Percentiles rank a stretch among this genome's conserved stretches.
phyloP scores from a whole-genome alignment of 2,113 vertebrate genomes.

The Sorex araneus region DNA sequence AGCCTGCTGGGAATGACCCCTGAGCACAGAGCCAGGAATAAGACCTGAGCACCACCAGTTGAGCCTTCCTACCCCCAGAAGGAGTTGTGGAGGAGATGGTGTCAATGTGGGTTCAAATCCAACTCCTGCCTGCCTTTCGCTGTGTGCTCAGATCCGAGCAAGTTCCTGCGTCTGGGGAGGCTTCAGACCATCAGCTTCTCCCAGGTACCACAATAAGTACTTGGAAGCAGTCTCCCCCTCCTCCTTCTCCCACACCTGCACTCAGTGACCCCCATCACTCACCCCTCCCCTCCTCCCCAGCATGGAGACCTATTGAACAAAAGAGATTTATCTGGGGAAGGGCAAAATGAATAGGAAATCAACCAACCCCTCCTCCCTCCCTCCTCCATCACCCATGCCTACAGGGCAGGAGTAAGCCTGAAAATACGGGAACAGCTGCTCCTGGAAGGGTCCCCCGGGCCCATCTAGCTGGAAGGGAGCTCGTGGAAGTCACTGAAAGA shows the following conservation, averaged over 20 bases:
- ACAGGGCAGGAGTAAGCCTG: neutral
- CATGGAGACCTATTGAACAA: neutral
- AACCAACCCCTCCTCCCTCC: neutral
- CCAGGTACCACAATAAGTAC: neutral
- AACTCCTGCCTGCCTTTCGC: neutral
- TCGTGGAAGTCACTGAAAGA: slow-evolving; percentile 15
- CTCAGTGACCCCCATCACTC: neutral
- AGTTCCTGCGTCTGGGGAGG: neutral
- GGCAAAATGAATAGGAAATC: neutral
- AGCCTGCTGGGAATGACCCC: too few relatives aligned
- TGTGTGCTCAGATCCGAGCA: neutral
- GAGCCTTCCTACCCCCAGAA: too few relatives aligned
- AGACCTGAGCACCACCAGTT: too few relatives aligned
- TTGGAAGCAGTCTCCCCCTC: too few relatives aligned
- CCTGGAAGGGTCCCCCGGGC: neutral
- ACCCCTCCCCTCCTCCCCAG: too few relatives aligned
- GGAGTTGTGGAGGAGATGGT: neutral
- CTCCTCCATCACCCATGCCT: neutral
- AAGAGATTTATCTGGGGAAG: neutral
- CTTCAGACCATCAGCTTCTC: neutral
- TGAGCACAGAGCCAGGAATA: too few relatives aligned
- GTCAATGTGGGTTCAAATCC: neutral
- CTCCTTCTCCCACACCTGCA: neutral
- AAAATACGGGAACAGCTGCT: neutral
- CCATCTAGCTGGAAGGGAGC: neutral